Base-by-base conservation (phyloP, 1,140 invertebrate genomes). In the Nilaparvata lugens region DNA sequence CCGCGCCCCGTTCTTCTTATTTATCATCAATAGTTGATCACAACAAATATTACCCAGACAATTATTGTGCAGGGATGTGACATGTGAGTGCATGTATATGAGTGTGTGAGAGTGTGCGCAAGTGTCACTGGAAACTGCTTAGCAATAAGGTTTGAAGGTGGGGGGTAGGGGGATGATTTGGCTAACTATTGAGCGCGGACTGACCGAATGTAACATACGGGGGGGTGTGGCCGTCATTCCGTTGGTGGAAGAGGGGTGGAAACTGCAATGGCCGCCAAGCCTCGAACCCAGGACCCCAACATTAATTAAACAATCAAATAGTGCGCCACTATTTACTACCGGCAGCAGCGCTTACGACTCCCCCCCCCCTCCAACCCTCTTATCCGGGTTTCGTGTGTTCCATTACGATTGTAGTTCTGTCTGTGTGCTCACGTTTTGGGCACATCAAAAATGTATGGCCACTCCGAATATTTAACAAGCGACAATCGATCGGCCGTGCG, bases 281-380 rank as follows among this genome's bases (percentile, higher is more conserved):
- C 31, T 28, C 55, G 55, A 19, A 28, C 18, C 55, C 19, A 23
- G 43, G 31, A 43, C 23, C 45, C 35, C 45, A 31, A 60, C 58
- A 60, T 52, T 60, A 55, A 55, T 55, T 55, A 55, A 24, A 55
- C 45, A 48, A 48, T 48, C 45, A 48, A 48, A 48, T 48, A 48
- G 45, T 48, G 45, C 31, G 9, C 31, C 31, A 35, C 31, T 35
- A 35, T 35, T 35, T 35, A 35, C 31, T 35, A 35, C 31, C 31
- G 31, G 31, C 31, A 35, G 31, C 31, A 35, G 9, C 31, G 31
- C 31, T 35, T 35, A 35, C 31, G 31, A 35, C 31, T 35, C 7
- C 31, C 31, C 31, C 31, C 13, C 31, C 31, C 31, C 31, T 11
- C 9, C 31, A 35, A n/a, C n/a, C 31, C 31, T 9, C 31, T 35